Conservation (phyloP, 2,888 invertebrate genomes). For the Megalurothrips usitatus region DNA sequence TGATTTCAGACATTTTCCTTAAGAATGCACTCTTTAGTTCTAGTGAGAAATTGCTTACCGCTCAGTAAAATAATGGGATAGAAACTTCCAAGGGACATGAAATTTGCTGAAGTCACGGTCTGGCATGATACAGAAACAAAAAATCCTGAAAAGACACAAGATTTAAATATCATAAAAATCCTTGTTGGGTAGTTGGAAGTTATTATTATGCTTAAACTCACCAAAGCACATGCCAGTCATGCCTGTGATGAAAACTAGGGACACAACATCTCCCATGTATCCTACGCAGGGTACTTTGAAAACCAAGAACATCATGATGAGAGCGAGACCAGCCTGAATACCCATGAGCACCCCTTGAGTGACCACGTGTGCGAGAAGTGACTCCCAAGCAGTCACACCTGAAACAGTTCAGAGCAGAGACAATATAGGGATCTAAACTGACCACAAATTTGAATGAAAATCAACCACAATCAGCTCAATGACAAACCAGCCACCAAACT, state of each 20-base stretch:
- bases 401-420: background rate
- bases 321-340: slow-evolving; percentile 61
- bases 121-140: slow-evolving; percentile 74
- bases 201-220: slow-evolving; percentile 41
- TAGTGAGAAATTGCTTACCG: slow-evolving; percentile 54
- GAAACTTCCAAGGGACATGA: slow-evolving; percentile 80
- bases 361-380: slow-evolving; percentile 73
- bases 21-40: background rate
- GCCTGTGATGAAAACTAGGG: slow-evolving; percentile 65
- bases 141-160: slow-evolving; percentile 55
- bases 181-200: slow-evolving; percentile 12
- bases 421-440: background rate
- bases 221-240: slow-evolving; percentile 82
- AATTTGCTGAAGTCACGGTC: slow-evolving; percentile 76
- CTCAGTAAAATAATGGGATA: slow-evolving; percentile 84
- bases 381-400: slow-evolving; percentile 72
- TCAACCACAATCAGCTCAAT: slow-evolving; percentile 23
- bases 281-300: slow-evolving; percentile 62
- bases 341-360: slow-evolving; percentile 70
- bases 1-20: background rate
- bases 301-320: slow-evolving; percentile 57
- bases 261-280: slow-evolving; percentile 56
- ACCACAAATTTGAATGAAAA: slow-evolving; percentile 36
- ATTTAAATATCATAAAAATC: slow-evolving; percentile 24
- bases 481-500: slow-evolving; percentile 67